Percentiles rank a stretch among this genome's conserved stretches.
Conservation (phyloP, 2,888 invertebrate species). For the Stenoptilia bipunctidactyla region DNA sequence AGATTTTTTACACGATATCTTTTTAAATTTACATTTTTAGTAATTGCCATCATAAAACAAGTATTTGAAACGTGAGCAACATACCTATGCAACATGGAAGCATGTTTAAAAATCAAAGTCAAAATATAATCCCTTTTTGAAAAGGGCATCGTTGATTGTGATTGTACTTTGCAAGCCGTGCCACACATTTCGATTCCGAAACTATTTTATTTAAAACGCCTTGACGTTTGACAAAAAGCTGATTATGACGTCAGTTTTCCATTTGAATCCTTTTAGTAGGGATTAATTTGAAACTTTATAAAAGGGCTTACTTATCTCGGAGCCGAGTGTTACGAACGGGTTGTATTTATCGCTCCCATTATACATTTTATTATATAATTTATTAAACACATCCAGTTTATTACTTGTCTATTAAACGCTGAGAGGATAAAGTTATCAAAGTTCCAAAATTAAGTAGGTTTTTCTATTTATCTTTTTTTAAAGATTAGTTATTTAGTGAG, state of each 20-base stretch:
- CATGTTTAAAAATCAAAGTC: no score
- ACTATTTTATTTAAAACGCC: slow-evolving; percentile 30
- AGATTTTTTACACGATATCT: no score
- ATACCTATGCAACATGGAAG: no score
- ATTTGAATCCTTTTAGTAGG: slow-evolving; percentile 59
- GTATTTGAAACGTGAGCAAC: no score
- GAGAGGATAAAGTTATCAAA: slow-evolving; percentile 59
- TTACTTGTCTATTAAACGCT: slow-evolving; percentile 60
- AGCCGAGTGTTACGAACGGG: slow-evolving; percentile 51
- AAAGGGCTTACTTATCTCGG: slow-evolving; percentile 63
- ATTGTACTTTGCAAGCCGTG: slow-evolving; percentile 16
- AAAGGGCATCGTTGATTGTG: slow-evolving; percentile 1
- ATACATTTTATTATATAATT: slow-evolving; percentile 70
- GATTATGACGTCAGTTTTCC: slow-evolving; percentile 68
- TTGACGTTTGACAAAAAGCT: slow-evolving; percentile 69
- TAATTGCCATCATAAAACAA: no score
- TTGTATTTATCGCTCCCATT: slow-evolving; percentile 66
- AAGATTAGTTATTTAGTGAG: no score
- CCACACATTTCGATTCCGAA: background rate
- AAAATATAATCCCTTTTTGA: background rate
- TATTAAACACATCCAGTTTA: slow-evolving; percentile 50
- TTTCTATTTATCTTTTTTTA: no score
- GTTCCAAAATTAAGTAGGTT: no score
- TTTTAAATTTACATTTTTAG: no score
- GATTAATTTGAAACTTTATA: no score